Evolutionary conservation across 2,797 vertebrate genomes (phyloP), one percentile per base, ranked within the genome.

Genomic region (Nothura maculosa): DNA sequence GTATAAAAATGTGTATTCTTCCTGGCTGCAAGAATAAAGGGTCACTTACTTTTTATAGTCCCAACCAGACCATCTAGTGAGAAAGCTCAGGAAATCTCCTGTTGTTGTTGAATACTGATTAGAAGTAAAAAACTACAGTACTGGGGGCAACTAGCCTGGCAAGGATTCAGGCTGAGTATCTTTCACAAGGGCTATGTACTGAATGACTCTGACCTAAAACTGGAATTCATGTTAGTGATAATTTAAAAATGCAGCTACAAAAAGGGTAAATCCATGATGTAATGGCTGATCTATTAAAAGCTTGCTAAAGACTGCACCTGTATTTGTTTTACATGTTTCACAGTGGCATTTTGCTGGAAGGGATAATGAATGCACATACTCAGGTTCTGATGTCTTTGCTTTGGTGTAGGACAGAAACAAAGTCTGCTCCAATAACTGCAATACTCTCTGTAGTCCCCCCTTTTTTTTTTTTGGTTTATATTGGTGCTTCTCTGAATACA

Each of bases 71-170:
- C 14, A 82, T 78, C 34, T 69, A 94, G 27, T 7, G 7, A 91
- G 69, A 79, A 78, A 75, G 69, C 55, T 54, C 70, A 69, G 62
- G 54, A 66, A 48, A 38, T 48, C 28, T 91, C 64, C 60, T 48
- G 28, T 79, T 80, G 55, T 60, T 81, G 34, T 85, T 94, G 77
- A 92, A 57, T 57, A 85, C 45, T 64, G 81, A 52, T 91, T 69
- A 86, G 77, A 81, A 86, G 6, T 16, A 58, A 38, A 67, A 48
- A 82, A 69, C 30, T 68, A 10, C 61, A 82, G 74, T 52, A 80
- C 43, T 1, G 4, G 24, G 5, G 22, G 36, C 28, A 52, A 18
- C 15, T 4, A 16, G 11, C 32, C 57, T 82, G 70, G 85, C 38
- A 40, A n/a, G n/a, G 52, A 25, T 43, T 61, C 38, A 43, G 61